phyloP scores from a whole-genome alignment of 92 coral and sea anemone species.

The Siderastrea siderea region DNA sequence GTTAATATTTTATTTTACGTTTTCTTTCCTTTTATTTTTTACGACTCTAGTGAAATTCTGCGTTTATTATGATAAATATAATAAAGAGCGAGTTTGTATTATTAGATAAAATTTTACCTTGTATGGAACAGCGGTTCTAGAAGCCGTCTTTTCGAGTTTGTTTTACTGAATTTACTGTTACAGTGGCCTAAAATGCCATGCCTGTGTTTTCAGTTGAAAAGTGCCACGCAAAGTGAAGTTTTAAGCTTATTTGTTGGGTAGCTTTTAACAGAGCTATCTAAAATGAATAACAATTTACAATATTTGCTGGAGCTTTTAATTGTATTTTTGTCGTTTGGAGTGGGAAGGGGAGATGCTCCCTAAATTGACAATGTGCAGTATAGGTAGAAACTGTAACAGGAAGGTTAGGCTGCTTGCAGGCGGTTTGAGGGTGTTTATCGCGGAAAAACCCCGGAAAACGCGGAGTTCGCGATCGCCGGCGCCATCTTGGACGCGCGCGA shows the following conservation, averaged over 20 bases:
- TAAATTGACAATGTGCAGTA: neutral
- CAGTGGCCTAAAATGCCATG: neutral
- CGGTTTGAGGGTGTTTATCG: no score
- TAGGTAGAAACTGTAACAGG: neutral
- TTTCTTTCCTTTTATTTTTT: no score
- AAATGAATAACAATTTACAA: neutral
- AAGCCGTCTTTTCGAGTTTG: neutral
- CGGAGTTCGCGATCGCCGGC: no score
- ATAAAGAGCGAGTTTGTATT: no score
- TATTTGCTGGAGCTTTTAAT: neutral
- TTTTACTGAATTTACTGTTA: neutral
- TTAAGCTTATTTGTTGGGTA: neutral
- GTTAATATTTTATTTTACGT: no score
- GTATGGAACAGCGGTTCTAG: no score
- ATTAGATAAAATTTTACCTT: no score
- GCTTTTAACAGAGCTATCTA: neutral
- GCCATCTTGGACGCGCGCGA: no score
- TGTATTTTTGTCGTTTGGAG: neutral
- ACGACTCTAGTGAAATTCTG: no score
- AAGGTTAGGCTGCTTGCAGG: neutral
- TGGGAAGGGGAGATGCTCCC: neutral
- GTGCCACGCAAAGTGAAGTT: neutral
- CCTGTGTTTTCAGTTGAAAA: constrained; percentile 1
- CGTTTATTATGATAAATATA: no score
- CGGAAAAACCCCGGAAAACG: no score